phyloP scores from a whole-genome alignment of 2,113 vertebrate genomes.

The Promerops cafer region DNA sequence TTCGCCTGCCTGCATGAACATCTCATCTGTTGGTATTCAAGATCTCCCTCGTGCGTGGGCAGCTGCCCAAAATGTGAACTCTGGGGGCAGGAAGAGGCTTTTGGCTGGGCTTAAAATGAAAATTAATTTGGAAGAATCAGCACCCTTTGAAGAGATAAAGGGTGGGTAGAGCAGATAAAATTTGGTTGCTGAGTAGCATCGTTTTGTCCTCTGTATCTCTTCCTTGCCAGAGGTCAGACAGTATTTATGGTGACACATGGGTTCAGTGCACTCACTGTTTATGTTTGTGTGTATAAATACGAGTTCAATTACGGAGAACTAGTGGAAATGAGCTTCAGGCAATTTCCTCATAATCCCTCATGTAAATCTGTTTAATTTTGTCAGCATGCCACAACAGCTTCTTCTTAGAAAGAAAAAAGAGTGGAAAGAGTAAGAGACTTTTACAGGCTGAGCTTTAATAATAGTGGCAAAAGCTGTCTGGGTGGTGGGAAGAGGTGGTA shows the following conservation, averaged over 20 bases:
- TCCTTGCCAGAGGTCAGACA: slow-evolving; percentile 41
- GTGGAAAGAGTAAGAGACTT: not conserved
- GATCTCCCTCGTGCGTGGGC: not conserved
- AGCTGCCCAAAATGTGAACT: not conserved
- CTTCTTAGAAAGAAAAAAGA: not conserved
- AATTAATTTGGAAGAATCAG: not conserved
- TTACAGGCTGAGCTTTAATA: not conserved
- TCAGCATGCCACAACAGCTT: slow-evolving; percentile 9
- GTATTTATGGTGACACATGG: slow-evolving; percentile 38
- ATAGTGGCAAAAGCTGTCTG: not conserved
- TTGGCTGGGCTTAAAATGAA: slow-evolving; percentile 19
- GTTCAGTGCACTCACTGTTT: not conserved
- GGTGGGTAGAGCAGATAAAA: slow-evolving; percentile 11
- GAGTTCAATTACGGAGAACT: slow-evolving; percentile 18
- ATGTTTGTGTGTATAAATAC: slow-evolving; percentile 25
- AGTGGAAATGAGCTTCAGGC: slow-evolving; percentile 51
- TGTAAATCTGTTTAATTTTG: slow-evolving; percentile 49
- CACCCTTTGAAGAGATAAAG: slow-evolving; percentile 4
- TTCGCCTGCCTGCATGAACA: not conserved
- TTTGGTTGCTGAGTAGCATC: not conserved
- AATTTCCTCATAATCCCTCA: slow-evolving; percentile 48
- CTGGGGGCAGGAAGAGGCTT: not conserved
- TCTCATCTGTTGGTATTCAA: not conserved
- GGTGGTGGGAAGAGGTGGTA: not conserved
- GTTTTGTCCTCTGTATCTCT: not conserved